Evolutionary conservation across 2,797 vertebrate genomes (phyloP), one percentile per base, ranked within the genome.

Genomic region (Morelia viridis): DNA sequence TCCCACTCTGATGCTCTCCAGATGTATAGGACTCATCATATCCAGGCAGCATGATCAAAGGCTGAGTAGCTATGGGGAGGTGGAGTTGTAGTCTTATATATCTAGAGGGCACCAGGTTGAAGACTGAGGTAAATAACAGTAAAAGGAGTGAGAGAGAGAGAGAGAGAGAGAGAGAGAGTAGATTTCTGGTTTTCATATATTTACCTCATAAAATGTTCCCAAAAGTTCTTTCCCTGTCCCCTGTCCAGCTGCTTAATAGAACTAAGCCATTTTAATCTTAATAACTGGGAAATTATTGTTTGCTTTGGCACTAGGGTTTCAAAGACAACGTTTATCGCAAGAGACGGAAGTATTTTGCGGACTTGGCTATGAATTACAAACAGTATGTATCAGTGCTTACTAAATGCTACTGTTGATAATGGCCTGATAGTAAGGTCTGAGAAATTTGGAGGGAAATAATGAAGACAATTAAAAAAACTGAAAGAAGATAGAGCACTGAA

Each of bases 241-340:
- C 11, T 80, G 35, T 80, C 5, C 12, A 87, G 2, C 41, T 92
- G 35, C 22, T 61, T 71, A 35, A 0, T 0, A 64, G 76, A 92
- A 91, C 31, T 84, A 71, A 85, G 88, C 8, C 89, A 22, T 11
- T 85, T 4, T 92, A 8, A 86, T 93, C 89, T 28, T 80, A 80
- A 80, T 46, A 80, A 80, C 0, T 1, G 24, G 41, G 50, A 7
- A 56, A 5, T 93, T 84, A 0, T 93, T 71, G 62, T 92, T 92
- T 91, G 88, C 9, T 28, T 94, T 62, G 31, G 95, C 92, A 26
- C 93, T 95, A 99, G 99, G 99, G 99, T 92, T 99, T 99, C 97
- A 99, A 99, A 97, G 99, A 99, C 97, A 99, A 99, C 3, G 98
- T 98, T 84, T 99, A 99, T 94, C 98, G 99, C 57, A 98, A 98